Evolutionary conservation across 1,140 invertebrate genomes (phyloP), one percentile per base, ranked within the genome.

Genomic region (Microplitis mediator): DNA sequence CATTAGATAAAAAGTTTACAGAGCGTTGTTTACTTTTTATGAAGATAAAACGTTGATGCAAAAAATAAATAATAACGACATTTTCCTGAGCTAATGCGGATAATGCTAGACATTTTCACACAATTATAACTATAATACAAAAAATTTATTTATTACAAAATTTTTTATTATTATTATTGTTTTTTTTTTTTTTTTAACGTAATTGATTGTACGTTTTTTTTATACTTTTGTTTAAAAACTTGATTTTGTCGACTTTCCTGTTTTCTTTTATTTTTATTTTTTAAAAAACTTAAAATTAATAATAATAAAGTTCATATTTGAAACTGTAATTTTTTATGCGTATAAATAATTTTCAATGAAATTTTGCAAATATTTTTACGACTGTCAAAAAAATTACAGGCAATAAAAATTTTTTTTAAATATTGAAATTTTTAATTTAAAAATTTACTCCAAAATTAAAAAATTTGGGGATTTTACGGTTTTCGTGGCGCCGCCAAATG

Each of bases 101-200:
- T 69, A 32, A 62, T 69, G 16, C 58, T 52, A 31, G 35, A 23
- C 61, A 62, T 62, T 70, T 62, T 70, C 68, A 62, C 58, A 62
- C 31, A 50, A 62, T 70, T 63, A 62, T 36, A 50, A 16, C 60
- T 70, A 63, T 50, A 70, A 62, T 70, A 70, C 68, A 70, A 70
- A 70, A 70, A 70, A 70, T 70, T 70, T 62, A 70, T 62, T 62
- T 51, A 45, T 70, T 70, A 70, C 39, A 70, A 70, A 70, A 70
- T 62, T 70, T 36, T 45, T 45, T 23, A 23, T 23, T 23, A 2
- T 23, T 23, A 23, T 45, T 45, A 45, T 45, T 45, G 5, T 6
- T 45, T 45, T 45, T 11, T 9, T 39, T 39, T 39, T 39, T 39
- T 45, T 45, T 45, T 45, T 45, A 31, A 32, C 60, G 36, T 70